Base-by-base conservation (phyloP, 2,113 vertebrate genomes). In the Furnarius figulus region DNA sequence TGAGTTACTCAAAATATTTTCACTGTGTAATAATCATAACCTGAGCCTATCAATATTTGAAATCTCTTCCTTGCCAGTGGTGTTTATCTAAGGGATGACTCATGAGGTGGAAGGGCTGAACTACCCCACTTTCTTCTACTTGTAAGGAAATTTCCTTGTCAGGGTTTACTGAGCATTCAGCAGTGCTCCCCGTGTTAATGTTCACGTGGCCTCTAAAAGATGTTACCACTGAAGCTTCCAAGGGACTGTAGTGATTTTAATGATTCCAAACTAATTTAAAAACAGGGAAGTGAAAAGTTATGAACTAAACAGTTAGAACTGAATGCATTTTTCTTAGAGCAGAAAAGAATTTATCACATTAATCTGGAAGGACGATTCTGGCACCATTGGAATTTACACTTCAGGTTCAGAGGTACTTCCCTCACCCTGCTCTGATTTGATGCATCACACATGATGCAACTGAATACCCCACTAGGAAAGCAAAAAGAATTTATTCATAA, bases 381-480 rank as follows among this genome's bases (percentile, higher is more conserved):
- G 20, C 3, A 1, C 0, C 40, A 42, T 42, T 13, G 40, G 40
- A 42, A 42, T 42, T 42, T 42, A 42, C 40, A 42, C 40, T 42
- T 42, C 40, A 42, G 40, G 40, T 42, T 14, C 14, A 0, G 20
- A 13, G 33, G 31, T 28, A 2, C 13, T 5, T 58, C 7, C 18
- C 23, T 80, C n/a, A 10, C 9, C 6, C 44, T 11, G 18, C 9
- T 82, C 23, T 72, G 6, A 12, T 63, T 55, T 35, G 35, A 10
- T 59, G 49, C 8, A 15, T 10, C 8, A 2, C 18, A 23, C 8
- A 5, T 1, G 0, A 30, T 18, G 12, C 14, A 49, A 68, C 33
- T 27, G 28, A 47, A 7, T 24, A 6, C 4, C 46, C 7, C 12
- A 13, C 23, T 24, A 39, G 21, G 44, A 46, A 46, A 46, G 44